Conservation (phyloP, 1,140 invertebrate species). For the Trialeurodes vaporariorum region DNA sequence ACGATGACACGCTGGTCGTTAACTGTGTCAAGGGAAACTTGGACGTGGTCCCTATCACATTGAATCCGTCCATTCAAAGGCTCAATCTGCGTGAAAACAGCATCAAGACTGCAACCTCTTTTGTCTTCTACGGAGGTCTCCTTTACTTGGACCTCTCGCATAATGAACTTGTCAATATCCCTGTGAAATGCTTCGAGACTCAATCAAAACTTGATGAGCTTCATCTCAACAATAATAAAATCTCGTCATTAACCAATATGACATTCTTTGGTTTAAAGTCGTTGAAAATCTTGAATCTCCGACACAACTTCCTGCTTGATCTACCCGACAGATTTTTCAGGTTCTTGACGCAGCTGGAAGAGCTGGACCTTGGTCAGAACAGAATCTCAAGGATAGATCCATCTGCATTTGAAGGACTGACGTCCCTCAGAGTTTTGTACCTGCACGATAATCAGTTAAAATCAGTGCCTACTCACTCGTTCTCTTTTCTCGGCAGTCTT, state of each 20-base stretch:
- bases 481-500: conserved; percentile 54
- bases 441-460: conserved; percentile 74
- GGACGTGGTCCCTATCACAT: conserved; percentile 77
- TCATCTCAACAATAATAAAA: conserved; percentile 71
- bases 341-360: conserved; percentile 59
- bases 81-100: conserved; percentile 71
- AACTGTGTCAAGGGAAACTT: conserved; percentile 70
- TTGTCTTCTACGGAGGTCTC: conserved; percentile 74
- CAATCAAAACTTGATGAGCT: conserved; percentile 70
- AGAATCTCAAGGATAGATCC: conserved; percentile 66
- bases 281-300: conserved; percentile 63
- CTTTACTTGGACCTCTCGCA: conserved; percentile 70
- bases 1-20: conserved; percentile 78
- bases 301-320: conserved; percentile 69
- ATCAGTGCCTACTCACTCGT: conserved; percentile 56
- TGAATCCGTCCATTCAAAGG: conserved; percentile 77
- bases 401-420: conserved; percentile 62
- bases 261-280: conserved; percentile 67
- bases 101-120: conserved; percentile 68
- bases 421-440: conserved; percentile 60
- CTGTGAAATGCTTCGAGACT: conserved; percentile 58
- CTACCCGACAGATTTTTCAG: conserved; percentile 62
- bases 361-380: conserved; percentile 78
- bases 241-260: conserved; percentile 60
- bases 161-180: conserved; percentile 69